Evolutionary conservation across 1,140 invertebrate genomes (phyloP).

Genomic region (Harpegnathos saltator): DNA sequence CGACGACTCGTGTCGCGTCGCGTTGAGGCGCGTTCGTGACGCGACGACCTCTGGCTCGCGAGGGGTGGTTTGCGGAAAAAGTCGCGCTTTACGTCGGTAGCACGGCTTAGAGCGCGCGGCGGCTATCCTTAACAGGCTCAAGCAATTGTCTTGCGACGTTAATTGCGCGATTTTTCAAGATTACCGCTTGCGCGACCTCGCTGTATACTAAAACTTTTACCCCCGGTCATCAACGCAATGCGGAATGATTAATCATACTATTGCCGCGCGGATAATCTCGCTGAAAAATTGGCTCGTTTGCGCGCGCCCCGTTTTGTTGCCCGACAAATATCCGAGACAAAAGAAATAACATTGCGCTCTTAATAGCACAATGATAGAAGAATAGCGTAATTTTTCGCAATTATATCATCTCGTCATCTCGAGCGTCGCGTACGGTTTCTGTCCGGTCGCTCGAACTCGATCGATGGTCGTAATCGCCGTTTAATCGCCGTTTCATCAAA

Average conservation of each 20-base stretch:
- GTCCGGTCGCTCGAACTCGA: too few relatives aligned
- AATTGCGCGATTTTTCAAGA: conserved; percentile 45
- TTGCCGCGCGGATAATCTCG: conserved; percentile 31
- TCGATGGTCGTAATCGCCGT: too few relatives aligned
- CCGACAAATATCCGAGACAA: conserved; percentile 16
- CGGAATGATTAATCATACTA: conserved; percentile 37
- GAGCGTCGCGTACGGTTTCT: too few relatives aligned
- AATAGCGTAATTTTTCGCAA: conserved; percentile 38
- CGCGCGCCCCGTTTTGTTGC: background rate
- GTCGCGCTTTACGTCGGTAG: conserved; percentile 3
- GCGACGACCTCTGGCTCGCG: too few relatives aligned
- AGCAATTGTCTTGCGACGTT: conserved; percentile 13
- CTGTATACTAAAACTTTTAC: conserved; percentile 10
- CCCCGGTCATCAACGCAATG: conserved; percentile 26
- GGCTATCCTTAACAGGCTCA: conserved; percentile 16
- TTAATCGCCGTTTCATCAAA: background rate
- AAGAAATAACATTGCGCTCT: background rate
- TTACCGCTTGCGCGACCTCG: background rate
- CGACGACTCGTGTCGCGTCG: too few relatives aligned
- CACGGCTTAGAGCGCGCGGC: background rate
- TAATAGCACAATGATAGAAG: too few relatives aligned
- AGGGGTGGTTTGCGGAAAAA: background rate
- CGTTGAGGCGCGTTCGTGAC: too few relatives aligned
- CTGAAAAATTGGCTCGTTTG: conserved; percentile 46
- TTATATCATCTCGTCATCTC: background rate